Percentiles rank a stretch among this genome's conserved stretches.
Conservation (phyloP, 37 sponge, comb jelly and placozoan species). For the Spongilla lacustris region DNA sequence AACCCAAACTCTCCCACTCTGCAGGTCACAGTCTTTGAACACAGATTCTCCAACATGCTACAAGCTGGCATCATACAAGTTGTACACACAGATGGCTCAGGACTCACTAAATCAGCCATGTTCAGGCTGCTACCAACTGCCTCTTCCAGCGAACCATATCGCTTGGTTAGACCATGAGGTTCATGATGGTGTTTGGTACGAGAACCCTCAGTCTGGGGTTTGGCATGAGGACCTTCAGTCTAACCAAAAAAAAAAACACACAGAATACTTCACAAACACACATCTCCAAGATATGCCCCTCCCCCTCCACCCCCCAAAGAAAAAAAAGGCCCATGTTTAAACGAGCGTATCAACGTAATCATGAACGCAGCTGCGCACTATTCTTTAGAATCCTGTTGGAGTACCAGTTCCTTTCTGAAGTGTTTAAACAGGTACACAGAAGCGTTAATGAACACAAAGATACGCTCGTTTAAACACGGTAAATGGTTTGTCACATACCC, state of each 20-base stretch:
- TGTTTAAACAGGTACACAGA: too few relatives aligned
- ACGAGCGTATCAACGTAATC: too few relatives aligned
- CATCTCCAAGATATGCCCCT: too few relatives aligned
- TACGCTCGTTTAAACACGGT: too few relatives aligned
- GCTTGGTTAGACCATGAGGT: slow-evolving; percentile 3
- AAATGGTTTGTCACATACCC: neutral
- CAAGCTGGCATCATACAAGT: neutral
- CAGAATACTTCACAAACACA: neutral
- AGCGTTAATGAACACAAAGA: too few relatives aligned
- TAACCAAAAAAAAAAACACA: neutral
- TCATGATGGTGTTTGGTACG: neutral
- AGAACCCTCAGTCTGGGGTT: neutral
- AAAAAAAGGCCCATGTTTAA: too few relatives aligned
- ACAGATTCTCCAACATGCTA: neutral
- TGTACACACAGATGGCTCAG: neutral
- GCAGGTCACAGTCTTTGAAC: slow-evolving; percentile 29
- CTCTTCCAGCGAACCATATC: slow-evolving; percentile 1
- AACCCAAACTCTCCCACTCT: slow-evolving; percentile 41
- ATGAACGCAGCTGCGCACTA: too few relatives aligned
- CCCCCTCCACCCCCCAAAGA: too few relatives aligned
- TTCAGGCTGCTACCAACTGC: neutral
- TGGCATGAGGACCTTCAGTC: neutral
- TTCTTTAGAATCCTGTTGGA: too few relatives aligned
- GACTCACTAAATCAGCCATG: neutral
- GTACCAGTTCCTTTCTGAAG: too few relatives aligned